Conservation (phyloP, 1,140 invertebrate species). For the Lethocerus indicus region DNA sequence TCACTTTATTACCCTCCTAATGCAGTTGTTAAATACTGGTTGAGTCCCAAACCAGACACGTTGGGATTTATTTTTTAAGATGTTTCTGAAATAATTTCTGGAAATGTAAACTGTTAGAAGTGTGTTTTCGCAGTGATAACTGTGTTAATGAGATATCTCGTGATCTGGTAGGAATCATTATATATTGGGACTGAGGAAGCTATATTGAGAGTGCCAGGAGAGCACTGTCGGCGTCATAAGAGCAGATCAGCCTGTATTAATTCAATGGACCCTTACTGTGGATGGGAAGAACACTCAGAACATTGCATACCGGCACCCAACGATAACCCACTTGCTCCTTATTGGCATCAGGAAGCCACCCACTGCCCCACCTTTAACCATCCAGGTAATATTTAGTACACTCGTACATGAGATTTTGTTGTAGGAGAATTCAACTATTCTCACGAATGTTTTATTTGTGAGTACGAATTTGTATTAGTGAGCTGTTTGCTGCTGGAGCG, state of each 20-base stretch:
- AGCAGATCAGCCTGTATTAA: conserved; percentile 54
- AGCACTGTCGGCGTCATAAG: conserved; percentile 57
- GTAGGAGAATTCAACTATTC: too few species aligned
- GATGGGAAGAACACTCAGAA: conserved; percentile 64
- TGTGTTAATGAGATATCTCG: not conserved
- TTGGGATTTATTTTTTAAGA: too few species aligned
- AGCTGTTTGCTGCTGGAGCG: too few species aligned
- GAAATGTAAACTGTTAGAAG: too few species aligned
- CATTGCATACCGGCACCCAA: conserved; percentile 48
- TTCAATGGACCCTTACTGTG: conserved; percentile 85
- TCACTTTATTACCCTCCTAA: too few species aligned
- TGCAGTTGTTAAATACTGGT: too few species aligned
- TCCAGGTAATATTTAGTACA: conserved; percentile 15
- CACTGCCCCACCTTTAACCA: conserved; percentile 27
- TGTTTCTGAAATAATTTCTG: too few species aligned
- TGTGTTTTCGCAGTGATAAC: not conserved
- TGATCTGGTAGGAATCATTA: conserved; percentile 42
- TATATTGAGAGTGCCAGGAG: conserved; percentile 52
- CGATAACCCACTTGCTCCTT: conserved; percentile 36
- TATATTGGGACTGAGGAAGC: conserved; percentile 60
- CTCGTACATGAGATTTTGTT: too few species aligned
- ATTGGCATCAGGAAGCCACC: conserved; percentile 53
- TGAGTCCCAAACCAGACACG: too few species aligned
- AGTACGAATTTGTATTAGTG: too few species aligned
- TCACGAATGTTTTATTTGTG: too few species aligned